These are phyloP conservation scores for Diabrotica balteata DNA, from an alignment of 2,888 invertebrate species.

Conservation along the genomic window DNA sequence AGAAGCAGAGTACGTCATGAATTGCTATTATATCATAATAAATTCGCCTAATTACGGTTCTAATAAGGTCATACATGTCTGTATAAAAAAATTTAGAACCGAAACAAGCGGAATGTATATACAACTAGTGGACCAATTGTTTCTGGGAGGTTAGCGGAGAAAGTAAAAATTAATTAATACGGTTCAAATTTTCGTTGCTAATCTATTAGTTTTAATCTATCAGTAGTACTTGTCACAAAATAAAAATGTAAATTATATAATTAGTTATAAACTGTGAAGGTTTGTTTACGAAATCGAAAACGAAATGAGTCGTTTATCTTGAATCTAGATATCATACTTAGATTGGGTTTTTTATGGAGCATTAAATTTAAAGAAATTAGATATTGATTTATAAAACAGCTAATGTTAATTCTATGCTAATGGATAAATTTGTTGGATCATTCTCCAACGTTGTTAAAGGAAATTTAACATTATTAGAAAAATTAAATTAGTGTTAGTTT, in stretches of 20 bases:
- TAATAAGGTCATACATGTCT: neutral
- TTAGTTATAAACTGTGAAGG: neutral
- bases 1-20: too few relatives aligned
- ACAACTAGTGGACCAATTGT: neutral
- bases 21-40: neutral
- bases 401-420: too few relatives aligned
- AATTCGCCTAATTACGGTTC: neutral
- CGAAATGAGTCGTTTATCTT: neutral
- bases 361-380: too few relatives aligned
- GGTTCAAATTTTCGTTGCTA: neutral
- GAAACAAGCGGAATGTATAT: neutral
- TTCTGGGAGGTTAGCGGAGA: neutral
- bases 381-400: too few relatives aligned
- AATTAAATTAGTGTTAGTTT: too few relatives aligned
- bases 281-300: neutral
- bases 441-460: too few relatives aligned
- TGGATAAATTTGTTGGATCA: too few relatives aligned
- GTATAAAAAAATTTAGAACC: neutral
- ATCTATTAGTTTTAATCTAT: slow-evolving; percentile 2
- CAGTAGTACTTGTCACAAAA: neutral
- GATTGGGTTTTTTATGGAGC: too few relatives aligned
- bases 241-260: neutral
- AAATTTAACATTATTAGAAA: too few relatives aligned
- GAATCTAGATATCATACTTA: neutral
- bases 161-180: slow-evolving; percentile 3